These are phyloP conservation scores for Takifugu rubripes DNA, from an alignment of 2,797 vertebrate species.

Conservation along the genomic window DNA sequence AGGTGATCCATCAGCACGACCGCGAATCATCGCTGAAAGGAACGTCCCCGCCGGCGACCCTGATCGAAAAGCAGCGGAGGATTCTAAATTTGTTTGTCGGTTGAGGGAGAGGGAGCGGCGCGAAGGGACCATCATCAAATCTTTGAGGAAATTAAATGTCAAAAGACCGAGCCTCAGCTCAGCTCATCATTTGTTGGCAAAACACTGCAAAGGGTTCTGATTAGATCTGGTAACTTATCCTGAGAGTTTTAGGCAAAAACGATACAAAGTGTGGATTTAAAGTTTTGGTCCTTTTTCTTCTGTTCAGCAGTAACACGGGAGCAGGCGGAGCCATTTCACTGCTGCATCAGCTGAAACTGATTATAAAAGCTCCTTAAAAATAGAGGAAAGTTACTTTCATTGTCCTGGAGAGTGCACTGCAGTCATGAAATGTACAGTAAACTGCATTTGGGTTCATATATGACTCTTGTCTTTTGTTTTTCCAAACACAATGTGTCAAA, in stretches of 20 bases:
- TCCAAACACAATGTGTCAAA: not conserved
- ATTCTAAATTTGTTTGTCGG: conserved; percentile 22
- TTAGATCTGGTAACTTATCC: no score
- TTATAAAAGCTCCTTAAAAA: conserved; percentile 7
- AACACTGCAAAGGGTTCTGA: no score
- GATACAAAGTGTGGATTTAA: no score
- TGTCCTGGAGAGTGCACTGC: conserved; percentile 1
- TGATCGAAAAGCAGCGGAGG: conserved; percentile 40
- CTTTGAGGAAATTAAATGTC: conserved; percentile 53
- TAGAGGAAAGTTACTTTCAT: not conserved
- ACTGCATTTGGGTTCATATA: conserved; percentile 14
- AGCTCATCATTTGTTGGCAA: no score
- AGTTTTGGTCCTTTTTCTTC: no score
- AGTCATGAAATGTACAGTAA: conserved; percentile 12
- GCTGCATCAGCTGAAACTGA: conserved; percentile 10
- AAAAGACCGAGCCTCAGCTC: conserved; percentile 20
- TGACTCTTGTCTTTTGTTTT: conserved; percentile 2
- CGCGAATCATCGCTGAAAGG: conserved; percentile 34
- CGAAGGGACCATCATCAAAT: conserved; percentile 13
- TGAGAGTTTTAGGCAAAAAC: no score
- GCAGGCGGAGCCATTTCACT: not conserved
- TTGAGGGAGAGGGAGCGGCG: conserved; percentile 9
- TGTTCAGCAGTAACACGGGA: not conserved
- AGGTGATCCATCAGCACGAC: no score
- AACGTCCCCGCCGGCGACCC: conserved; percentile 43